Evolutionary conservation across 1,140 invertebrate species (phyloP).

Genomic region (Thalassaphorura encarpata): DNA sequence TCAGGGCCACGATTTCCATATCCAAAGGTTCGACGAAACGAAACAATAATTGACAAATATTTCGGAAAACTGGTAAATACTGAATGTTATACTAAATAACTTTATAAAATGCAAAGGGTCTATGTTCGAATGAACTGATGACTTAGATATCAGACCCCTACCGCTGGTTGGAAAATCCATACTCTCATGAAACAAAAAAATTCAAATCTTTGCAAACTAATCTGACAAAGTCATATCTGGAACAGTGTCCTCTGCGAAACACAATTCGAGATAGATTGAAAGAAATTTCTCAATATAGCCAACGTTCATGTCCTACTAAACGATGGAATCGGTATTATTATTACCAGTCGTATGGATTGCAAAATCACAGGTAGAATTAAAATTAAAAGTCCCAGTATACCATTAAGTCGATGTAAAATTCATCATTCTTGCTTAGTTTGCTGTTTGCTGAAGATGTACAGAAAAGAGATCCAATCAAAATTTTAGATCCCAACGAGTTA

Average conservation of each 20-base stretch:
- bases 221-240: conserved; percentile 75
- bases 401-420: too few relatives aligned
- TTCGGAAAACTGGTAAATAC: too few relatives aligned
- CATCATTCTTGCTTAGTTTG: too few relatives aligned
- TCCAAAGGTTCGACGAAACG: too few relatives aligned
- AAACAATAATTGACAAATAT: too few relatives aligned
- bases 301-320: conserved; percentile 74
- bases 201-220: conserved; percentile 89
- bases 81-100: too few relatives aligned
- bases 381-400: too few relatives aligned
- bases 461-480: conserved; percentile 65
- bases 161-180: conserved; percentile 92
- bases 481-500: conserved; percentile 86
- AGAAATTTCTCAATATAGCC: conserved; percentile 89
- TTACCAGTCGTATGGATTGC: conserved; percentile 85
- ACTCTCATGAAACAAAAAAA: conserved; percentile 76
- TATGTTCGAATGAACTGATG: too few relatives aligned
- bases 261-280: conserved; percentile 67
- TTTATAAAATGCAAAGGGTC: too few relatives aligned
- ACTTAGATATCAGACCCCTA: conserved; percentile 82
- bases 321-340: conserved; percentile 82
- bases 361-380: conserved; percentile 72
- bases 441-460: conserved; percentile 78
- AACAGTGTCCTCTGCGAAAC: conserved; percentile 58
- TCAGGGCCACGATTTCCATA: too few relatives aligned